A percentile compares a stretch with the other conserved stretches of the same genome.
These are phyloP conservation scores for Stichopus horrens DNA, from an alignment of 53 echinoderm and acorn worm genomes.

Conservation along the genomic window DNA sequence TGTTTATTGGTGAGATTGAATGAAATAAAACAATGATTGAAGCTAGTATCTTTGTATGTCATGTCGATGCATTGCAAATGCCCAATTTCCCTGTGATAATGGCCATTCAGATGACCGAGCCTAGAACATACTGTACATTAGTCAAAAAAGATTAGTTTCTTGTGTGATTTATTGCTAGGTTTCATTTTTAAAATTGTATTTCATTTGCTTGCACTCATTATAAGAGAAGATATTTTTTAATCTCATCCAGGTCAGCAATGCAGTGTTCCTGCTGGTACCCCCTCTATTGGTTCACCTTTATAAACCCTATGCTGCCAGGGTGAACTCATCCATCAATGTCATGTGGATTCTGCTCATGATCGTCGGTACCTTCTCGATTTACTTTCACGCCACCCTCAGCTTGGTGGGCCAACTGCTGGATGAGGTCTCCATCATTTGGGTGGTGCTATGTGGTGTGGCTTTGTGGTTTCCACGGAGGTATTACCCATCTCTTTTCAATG, in stretches of 20 bases:
- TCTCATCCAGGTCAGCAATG: constrained; percentile 80
- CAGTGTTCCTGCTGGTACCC: constrained; percentile 80
- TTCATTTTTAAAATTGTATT: neutral
- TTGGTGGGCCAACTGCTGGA: constrained; percentile 92
- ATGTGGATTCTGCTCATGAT: constrained; percentile 94
- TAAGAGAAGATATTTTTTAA: neutral
- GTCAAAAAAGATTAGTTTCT: neutral
- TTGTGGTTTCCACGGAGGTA: constrained; percentile 89
- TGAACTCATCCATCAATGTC: constrained; percentile 85
- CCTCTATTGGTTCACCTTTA: constrained; percentile 81
- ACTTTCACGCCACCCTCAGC: constrained; percentile 95
- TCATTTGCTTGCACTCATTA: too few relatives aligned
- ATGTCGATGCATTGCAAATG: too few relatives aligned
- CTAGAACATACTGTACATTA: constrained; percentile 9
- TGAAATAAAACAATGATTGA: too few relatives aligned
- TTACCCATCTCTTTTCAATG: constrained; percentile 77
- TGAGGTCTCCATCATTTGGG: constrained; percentile 93
- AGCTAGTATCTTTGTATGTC: too few relatives aligned
- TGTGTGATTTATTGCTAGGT: neutral
- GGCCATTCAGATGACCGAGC: neutral
- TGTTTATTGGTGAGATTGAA: too few relatives aligned
- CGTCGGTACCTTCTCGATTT: constrained; percentile 79
- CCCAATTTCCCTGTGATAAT: too few relatives aligned
- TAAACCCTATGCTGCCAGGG: constrained; percentile 73
- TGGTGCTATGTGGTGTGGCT: constrained; percentile 84